These are phyloP conservation scores for Bombus turneri DNA, from an alignment of 1,140 invertebrate species.

Conservation along the genomic window DNA sequence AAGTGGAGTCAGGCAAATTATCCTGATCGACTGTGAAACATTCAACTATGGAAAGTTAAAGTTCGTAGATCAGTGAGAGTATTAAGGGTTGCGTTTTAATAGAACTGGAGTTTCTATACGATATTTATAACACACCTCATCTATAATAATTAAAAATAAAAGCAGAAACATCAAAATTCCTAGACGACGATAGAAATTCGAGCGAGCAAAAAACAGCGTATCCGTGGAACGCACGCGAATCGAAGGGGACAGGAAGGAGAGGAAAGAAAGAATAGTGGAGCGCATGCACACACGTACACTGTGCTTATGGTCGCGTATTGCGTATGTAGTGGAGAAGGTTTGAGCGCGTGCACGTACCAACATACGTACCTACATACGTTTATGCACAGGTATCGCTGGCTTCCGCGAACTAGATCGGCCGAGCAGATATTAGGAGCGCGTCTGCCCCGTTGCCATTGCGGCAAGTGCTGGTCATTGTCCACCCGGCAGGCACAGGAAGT, in stretches of 20 bases:
- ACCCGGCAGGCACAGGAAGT: constrained; percentile 66
- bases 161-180: neutral
- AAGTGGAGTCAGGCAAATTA: too few species aligned
- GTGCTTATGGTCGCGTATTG: constrained; percentile 26
- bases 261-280: constrained; percentile 28
- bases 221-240: constrained; percentile 2
- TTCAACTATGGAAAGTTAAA: too few species aligned
- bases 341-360: constrained; percentile 27
- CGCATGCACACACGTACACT: constrained; percentile 13
- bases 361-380: constrained; percentile 10
- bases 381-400: constrained; percentile 58
- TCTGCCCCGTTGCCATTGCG: constrained; percentile 68
- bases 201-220: neutral
- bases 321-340: constrained; percentile 24
- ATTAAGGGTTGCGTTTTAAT: too few species aligned
- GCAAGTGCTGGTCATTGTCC: constrained; percentile 73
- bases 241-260: constrained; percentile 39
- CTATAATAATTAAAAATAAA: neutral
- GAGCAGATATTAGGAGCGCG: constrained; percentile 74
- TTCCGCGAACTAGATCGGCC: constrained; percentile 77
- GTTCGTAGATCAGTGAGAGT: too few species aligned
- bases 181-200: neutral
- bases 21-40: too few species aligned
- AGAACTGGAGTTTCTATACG: too few species aligned
- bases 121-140: too few species aligned